Base-by-base conservation (phyloP, 2,113 vertebrate genomes). In the Muscicapa adusta region DNA sequence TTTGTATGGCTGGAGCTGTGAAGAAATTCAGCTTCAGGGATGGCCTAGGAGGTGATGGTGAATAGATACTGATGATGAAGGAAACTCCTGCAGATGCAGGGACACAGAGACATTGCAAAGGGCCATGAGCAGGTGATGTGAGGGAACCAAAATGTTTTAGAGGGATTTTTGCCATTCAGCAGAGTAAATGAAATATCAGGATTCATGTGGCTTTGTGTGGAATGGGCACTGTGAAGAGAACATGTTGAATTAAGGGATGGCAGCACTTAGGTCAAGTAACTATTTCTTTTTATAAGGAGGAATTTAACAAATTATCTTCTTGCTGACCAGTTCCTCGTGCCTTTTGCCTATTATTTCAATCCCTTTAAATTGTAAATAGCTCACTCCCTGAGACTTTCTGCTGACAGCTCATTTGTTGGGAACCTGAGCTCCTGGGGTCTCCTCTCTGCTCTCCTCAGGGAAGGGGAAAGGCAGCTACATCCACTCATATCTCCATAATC, bases 311-410 rank as follows among this genome's bases (percentile, higher is more conserved):
- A 54, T 18, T 72, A 40, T 14, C 54, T 83, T 73, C 47, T 70
- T 92, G 77, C 62, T 79, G 86, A 58, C 58, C 81, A 65, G 6
- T 62, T 79, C 61, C 74, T 95, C 26, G 3, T n/a, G 73, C n/a
- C 53, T 68, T 75, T 76, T 54, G 22, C 34, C 34, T 95, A 87
- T 78, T 43, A 58, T 88, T 94, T 76, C 38, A 76, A n/a, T 18
- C 18, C 6, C 67, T 94, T 95, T 94, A 48, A 91, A 85, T 89
- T 95, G 45, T 84, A 91, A 89, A 93, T 65, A 24, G 5, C 58
- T 79, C 14, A 5, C 9, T 87, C 71, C 34, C 26, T 36, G 50
- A 10, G 29, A 40, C 34, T 89, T 93, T 91, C 54, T 85, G 62
- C 87, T 92, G 85, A 88, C 28, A 2, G 24, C 16, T 91, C 8